phyloP scores from a whole-genome alignment of 2,888 invertebrate species.

The Leptarthrus brevirostris region DNA sequence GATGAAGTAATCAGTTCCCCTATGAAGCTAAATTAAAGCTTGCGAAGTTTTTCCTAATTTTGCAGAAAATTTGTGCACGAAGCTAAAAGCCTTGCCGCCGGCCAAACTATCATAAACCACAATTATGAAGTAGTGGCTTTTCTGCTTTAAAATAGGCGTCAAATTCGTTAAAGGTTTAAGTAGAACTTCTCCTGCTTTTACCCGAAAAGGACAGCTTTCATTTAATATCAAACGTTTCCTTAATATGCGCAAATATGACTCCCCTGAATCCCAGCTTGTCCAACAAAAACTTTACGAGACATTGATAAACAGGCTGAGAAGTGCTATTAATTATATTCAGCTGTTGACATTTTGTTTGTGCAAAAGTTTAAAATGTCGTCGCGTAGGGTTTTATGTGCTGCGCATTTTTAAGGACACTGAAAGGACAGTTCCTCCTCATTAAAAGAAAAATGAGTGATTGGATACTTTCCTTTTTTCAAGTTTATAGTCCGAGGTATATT shows the following conservation, averaged over 20 bases:
- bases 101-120: not conserved
- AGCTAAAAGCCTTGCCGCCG: not conserved
- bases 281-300: not conserved
- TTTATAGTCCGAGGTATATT: not conserved
- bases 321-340: not conserved
- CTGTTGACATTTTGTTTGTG: not conserved
- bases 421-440: conserved; percentile 16
- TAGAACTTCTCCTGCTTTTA: too few relatives aligned
- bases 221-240: too few relatives aligned
- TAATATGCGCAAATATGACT: too few relatives aligned
- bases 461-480: conserved; percentile 17
- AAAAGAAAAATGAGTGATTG: conserved; percentile 32
- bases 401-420: too few relatives aligned
- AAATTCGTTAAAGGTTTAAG: too few relatives aligned
- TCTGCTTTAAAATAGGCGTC: too few relatives aligned
- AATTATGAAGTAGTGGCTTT: not conserved
- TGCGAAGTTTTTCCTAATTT: not conserved
- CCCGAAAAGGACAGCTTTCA: too few relatives aligned
- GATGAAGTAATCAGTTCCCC: not conserved
- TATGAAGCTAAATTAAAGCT: not conserved
- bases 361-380: not conserved
- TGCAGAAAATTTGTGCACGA: not conserved
- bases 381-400: conserved; percentile 1
- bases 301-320: not conserved
- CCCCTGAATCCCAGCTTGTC: too few relatives aligned